Evolutionary conservation across 2,888 invertebrate species (phyloP), one percentile per base, ranked within the genome.

Genomic region (Patella caerulea): DNA sequence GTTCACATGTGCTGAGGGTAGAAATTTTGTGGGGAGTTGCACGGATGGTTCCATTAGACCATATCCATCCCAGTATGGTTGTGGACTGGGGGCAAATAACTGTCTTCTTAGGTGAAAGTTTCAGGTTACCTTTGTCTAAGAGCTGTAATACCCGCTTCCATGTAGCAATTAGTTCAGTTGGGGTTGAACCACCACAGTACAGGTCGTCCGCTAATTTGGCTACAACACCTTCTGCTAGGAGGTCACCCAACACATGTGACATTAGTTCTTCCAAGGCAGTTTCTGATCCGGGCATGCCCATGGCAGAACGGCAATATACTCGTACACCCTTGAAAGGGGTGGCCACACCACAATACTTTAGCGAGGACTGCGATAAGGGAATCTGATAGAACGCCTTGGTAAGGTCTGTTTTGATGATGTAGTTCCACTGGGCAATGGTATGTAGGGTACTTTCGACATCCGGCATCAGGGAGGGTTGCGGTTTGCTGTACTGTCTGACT

Each of bases 271-370:
- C 84, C 0, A 85, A 74, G 17, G 79, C 83, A 0, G 83, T 85
- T 79, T 86, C 84, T 29, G 84, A 83, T 3, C 83, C 83, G 4
- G 83, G 86, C 83, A 85, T 86, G 3, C 86, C 84, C n/a, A 65
- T 65, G 14, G 65, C 65, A 65, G 19, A n/a, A 19, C 19, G 65
- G 5, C 19, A 19, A 12, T 85, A 86, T 0, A 85, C 83, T 15
- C 82, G 70, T 4, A 83, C 73, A 12, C 84, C 84, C 9, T 76
- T 69, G 73, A 79, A 86, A 70, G 83, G 86, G 5, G 84, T 86
- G 12, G 77, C 81, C 12, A 86, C 82, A 3, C 84, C 82, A 76
- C 83, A 84, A 65, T 85, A 83, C 55, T 84, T 86, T 82, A 85
- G 82, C 3, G 85, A 83, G 2, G 78, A 59, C 53, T 71, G 72